phyloP scores from a whole-genome alignment of 2,888 invertebrate genomes.

The Drosophila monieri region DNA sequence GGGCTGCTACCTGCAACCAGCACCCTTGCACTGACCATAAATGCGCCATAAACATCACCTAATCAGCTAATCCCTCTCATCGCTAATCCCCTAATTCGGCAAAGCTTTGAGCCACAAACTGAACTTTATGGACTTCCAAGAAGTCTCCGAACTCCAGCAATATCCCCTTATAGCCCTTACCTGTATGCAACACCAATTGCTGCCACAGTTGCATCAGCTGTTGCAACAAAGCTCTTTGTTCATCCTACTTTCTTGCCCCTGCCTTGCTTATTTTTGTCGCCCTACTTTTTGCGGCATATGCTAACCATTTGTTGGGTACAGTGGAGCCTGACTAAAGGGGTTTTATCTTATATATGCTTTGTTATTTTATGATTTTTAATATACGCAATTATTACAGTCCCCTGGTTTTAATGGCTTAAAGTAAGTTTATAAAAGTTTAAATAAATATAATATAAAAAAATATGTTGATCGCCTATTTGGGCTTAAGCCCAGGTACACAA shows the following conservation, averaged over 20 bases:
- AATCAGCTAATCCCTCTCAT: constrained; percentile 8
- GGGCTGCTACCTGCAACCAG: constrained; percentile 14
- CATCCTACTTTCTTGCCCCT: background rate
- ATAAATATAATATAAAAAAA: no score
- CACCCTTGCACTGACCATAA: constrained; percentile 14
- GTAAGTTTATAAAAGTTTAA: no score
- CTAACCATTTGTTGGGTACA: constrained; percentile 20
- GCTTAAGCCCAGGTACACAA: no score
- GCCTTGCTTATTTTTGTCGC: background rate
- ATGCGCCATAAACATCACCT: constrained; percentile 24
- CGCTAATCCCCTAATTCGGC: constrained; percentile 18
- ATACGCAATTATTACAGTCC: no score
- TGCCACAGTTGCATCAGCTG: constrained; percentile 57
- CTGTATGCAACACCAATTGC: constrained; percentile 28
- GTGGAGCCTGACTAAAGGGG: constrained; percentile 10
- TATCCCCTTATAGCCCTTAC: background rate
- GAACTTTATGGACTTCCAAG: constrained; percentile 20
- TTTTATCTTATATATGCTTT: background rate
- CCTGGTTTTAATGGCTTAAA: no score
- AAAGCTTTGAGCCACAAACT: background rate
- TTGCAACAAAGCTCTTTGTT: constrained; percentile 22
- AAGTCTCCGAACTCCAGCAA: background rate
- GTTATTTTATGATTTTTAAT: no score
- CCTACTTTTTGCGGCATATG: constrained; percentile 23
- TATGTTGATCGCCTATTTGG: no score